Evolutionary conservation across 2,888 invertebrate species (phyloP), one percentile per base, ranked within the genome.

Genomic region (Cosmopolites sordidus): DNA sequence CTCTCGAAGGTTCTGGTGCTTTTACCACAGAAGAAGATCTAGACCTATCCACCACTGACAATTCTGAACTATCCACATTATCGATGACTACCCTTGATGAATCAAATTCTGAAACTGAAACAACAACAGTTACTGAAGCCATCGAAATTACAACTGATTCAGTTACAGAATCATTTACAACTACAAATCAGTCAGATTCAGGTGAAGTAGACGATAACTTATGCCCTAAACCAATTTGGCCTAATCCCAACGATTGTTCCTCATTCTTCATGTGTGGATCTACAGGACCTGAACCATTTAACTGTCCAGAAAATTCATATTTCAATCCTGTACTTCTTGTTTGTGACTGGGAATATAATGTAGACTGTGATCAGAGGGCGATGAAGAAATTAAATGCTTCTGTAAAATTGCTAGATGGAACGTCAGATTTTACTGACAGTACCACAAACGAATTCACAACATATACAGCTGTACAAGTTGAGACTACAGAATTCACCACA

Each of bases 321-420:
- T 45, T 33, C 14, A 45, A 45, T 14, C 30, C 33, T 45, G 12
- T 6, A 17, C 37, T 17, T n/a, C 14, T 17, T 6, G 17, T 37
- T 12, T 45, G 45, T 9, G 45, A 45, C 9, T n/a, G n/a, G n/a
- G n/a, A n/a, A n/a, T 45, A 37, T 9, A 17, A 17, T 45, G 30
- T 14, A n/a, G 14, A 14, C 1, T 45, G 45, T 18, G 18, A 27
- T 6, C 6, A 9, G 9, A 27, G 27, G 6, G 5, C 9, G 9
- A 27, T 5, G 5, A 6, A 6, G 9, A 9, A 27, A 6, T 6
- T 9, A 27, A 6, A 6, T 6, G 9, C 27, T 6, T 6, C 27
- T 27, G 9, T 9, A 6, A 9, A 27, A 27, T 27, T 27, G 9
- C 5, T 6, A 6, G 27, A 27, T 9, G 5, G 5, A 27, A 27